Evolutionary conservation across 2,113 vertebrate genomes (phyloP), one percentile per base, ranked within the genome.

Genomic region (Salvelinus sp.): DNA sequence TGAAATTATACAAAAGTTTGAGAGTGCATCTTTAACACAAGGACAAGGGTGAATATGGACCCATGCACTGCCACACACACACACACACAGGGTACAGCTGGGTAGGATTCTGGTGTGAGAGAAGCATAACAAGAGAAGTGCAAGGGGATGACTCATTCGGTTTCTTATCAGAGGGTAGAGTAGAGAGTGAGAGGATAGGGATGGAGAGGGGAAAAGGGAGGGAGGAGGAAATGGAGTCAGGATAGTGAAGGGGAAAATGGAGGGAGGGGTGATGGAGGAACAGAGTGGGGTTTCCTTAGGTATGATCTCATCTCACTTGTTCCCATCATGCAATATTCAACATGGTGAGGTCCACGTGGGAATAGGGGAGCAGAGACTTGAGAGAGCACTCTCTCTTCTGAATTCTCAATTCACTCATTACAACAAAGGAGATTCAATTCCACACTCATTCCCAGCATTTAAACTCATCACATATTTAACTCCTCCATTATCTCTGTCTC

Each of bases 271-370:
- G 57, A 30, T 22, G 28, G 48, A 67, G 48, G 28, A 28, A 28
- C 18, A 33, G 57, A 74, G 68, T 60, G 79, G 81, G 74, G 74
- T 83, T 80, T 73, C 79, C 77, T 81, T 68, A 76, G 79, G 70
- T 76, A 85, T 87, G 83, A 87, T 81, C 86, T 85, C 83, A 85
- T 85, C 75, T 30, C 60, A 38, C 28, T 33, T 74, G 69, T 67
- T 83, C 75, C 1, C 23, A 54, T 22, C 47, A 77, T 65, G 14
- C 50, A 82, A 30, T 81, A 0, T 68, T 83, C 84, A 88, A 80
- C 18, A 0, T 6, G 82, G 73, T 75, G 85, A 30, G 0, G 83
- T 87, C 90, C 87, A 80, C 30, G 0, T 82, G 74, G 63, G 0
- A 75, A 2, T 78, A 83, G 80, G 7, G 33, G 22, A 71, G 28